Conservation (phyloP, 2,113 vertebrate species). For the Polypterus senegalus region DNA sequence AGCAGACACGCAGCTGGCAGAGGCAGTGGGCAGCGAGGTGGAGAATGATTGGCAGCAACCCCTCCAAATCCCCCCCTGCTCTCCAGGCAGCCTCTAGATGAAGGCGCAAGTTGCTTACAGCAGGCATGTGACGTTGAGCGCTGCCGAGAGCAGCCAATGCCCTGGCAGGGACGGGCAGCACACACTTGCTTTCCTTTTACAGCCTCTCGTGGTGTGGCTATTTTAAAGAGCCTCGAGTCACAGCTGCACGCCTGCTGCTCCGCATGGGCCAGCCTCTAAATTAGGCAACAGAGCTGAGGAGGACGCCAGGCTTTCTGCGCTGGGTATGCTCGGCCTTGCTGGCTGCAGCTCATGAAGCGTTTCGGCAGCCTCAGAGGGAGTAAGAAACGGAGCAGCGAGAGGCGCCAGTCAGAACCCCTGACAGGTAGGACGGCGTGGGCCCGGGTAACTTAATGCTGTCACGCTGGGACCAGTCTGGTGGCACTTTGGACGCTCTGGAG, state of each 20-base stretch:
- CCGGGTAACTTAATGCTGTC: neutral
- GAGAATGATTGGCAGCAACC: too few relatives aligned
- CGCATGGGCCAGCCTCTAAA: too few relatives aligned
- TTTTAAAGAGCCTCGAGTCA: slow-evolving; percentile 48
- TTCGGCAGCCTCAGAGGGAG: slow-evolving; percentile 57
- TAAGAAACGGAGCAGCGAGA: slow-evolving; percentile 47
- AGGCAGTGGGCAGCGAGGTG: too few relatives aligned
- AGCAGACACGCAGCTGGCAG: too few relatives aligned
- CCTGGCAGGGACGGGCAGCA: slow-evolving; percentile 52
- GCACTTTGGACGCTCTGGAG: too few relatives aligned
- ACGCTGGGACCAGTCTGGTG: neutral
- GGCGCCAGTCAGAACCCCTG: slow-evolving; percentile 52
- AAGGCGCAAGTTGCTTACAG: slow-evolving; percentile 50
- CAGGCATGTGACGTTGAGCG: slow-evolving; percentile 63
- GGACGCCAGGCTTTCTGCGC: too few relatives aligned
- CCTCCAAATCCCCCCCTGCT: slow-evolving; percentile 22
- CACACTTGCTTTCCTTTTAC: slow-evolving; percentile 59
- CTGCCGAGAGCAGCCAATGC: slow-evolving; percentile 32
- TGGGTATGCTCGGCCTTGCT: neutral
- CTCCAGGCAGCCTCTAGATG: slow-evolving; percentile 19
- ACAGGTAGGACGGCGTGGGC: too few relatives aligned
- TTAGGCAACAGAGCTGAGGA: too few relatives aligned
- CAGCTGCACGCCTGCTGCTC: slow-evolving; percentile 29
- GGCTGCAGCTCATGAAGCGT: slow-evolving; percentile 55
- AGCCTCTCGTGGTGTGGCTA: slow-evolving; percentile 30